Evolutionary conservation across 2,113 vertebrate genomes (phyloP), one percentile per base, ranked within the genome.

Genomic region (Corythornis cristatus): DNA sequence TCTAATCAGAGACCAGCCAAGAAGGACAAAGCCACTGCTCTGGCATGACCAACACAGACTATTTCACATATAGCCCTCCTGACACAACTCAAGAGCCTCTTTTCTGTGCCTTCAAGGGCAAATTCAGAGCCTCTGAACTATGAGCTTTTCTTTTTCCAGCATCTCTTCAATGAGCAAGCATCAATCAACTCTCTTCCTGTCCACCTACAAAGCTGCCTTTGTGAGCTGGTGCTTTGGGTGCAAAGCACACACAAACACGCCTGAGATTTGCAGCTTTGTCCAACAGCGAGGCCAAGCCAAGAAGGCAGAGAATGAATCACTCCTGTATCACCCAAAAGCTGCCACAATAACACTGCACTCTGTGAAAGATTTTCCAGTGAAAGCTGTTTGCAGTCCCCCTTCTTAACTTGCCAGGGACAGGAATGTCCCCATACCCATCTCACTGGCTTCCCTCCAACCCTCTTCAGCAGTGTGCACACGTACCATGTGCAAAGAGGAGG

Each of bases 161-260:
- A 50, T 45, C 81, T 71, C 80, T 70, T 71, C 70, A 78, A 50
- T 8, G 33, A 80, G 37, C 22, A 62, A 43, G 45, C 16, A 74
- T 66, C 82, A 66, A 40, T 29, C 87, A 56, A 15, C 42, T 74
- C 89, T 90, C 84, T 86, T 87, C 78, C 92, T 71, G 81, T 31
- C 61, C 65, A 91, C 66, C 84, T 62, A 71, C 65, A 62, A 87
- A 89, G 81, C 74, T 33, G 77, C 87, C 92, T 89, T 66, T 86
- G 56, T 40, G 60, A 74, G 77, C 65, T 66, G 73, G 65, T 77
- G 70, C 33, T 51, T 25, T 65, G 67, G 77, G 11, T 8, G n/a
- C 28, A 64, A 51, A 64, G 62, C 58, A 56, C 1, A 68, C 62
- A 68, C 62, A 67, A 75, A 46, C 3, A 0, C 6, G 6, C 3